These are phyloP conservation scores for Epirrhoe alternata DNA, from an alignment of 2,888 invertebrate species.

Conservation along the genomic window DNA sequence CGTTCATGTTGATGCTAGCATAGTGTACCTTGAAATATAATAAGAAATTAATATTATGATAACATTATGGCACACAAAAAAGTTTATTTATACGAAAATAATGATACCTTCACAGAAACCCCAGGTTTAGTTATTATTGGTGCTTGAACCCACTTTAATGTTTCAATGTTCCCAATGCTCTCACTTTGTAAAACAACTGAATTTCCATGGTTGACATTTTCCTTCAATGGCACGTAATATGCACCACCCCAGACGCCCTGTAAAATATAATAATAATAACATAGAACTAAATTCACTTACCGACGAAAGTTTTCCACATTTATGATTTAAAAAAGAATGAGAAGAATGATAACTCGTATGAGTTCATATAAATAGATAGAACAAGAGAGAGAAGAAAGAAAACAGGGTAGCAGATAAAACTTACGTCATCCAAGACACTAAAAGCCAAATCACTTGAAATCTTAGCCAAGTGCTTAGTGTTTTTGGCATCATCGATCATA, in stretches of 20 bases:
- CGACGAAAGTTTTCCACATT: no score
- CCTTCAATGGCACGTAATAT: slow-evolving; percentile 45
- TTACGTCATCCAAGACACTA: slow-evolving; percentile 45
- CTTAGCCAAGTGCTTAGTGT: slow-evolving; percentile 30
- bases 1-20: slow-evolving; percentile 51
- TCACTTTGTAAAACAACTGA: slow-evolving; percentile 32
- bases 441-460: slow-evolving; percentile 41
- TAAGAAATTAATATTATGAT: slow-evolving; percentile 43
- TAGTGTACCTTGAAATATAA: slow-evolving; percentile 52
- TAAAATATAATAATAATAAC: no score
- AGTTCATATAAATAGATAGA: no score
- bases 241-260: slow-evolving; percentile 54
- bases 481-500: slow-evolving; percentile 36
- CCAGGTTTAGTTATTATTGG: slow-evolving; percentile 40
- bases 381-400: no score
- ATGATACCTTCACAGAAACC: slow-evolving; percentile 54
- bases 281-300: no score
- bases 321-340: no score
- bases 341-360: no score
- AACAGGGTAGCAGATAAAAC: slow-evolving; percentile 18
- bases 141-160: slow-evolving; percentile 59
- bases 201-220: slow-evolving; percentile 16
- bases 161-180: slow-evolving; percentile 51
- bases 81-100: not conserved
- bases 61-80: not conserved